Evolutionary conservation across 2,113 vertebrate species (phyloP).

Genomic region (Epinephelus moara): DNA sequence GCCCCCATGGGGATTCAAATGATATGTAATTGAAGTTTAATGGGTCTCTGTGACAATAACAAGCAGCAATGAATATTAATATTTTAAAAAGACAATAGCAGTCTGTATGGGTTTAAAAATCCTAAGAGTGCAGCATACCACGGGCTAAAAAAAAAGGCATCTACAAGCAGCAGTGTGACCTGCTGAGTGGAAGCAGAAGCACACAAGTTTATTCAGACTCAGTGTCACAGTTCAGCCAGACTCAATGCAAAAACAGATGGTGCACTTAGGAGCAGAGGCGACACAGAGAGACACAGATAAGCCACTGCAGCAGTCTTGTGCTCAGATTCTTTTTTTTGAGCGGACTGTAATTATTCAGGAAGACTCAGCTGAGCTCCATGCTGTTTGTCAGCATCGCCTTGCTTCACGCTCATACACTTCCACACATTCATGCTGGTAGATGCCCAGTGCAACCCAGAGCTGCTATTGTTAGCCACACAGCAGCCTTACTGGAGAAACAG

Average conservation of each 20-base stretch:
- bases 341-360: constrained; percentile 67
- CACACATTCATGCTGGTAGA: constrained; percentile 45
- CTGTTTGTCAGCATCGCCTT: constrained; percentile 53
- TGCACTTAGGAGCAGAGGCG: constrained; percentile 63
- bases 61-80: constrained; percentile 67
- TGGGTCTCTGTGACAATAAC: constrained; percentile 67
- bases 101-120: constrained; percentile 47
- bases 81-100: constrained; percentile 55
- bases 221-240: constrained; percentile 61
- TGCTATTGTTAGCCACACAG: constrained; percentile 43
- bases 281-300: constrained; percentile 64
- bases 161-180: constrained; percentile 40
- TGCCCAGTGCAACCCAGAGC: constrained; percentile 23
- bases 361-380: constrained; percentile 59
- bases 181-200: constrained; percentile 57
- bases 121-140: constrained; percentile 5
- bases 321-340: constrained; percentile 43
- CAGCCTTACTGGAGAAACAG: constrained; percentile 16
- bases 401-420: constrained; percentile 50
- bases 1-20: constrained; percentile 54
- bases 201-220: constrained; percentile 47
- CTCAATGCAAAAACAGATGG: constrained; percentile 71
- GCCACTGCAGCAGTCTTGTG: constrained; percentile 56
- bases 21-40: constrained; percentile 77
- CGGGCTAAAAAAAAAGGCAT: constrained; percentile 51